Evolutionary conservation across 2,113 vertebrate species (phyloP).

Genomic region (Zootoca vivipara): DNA sequence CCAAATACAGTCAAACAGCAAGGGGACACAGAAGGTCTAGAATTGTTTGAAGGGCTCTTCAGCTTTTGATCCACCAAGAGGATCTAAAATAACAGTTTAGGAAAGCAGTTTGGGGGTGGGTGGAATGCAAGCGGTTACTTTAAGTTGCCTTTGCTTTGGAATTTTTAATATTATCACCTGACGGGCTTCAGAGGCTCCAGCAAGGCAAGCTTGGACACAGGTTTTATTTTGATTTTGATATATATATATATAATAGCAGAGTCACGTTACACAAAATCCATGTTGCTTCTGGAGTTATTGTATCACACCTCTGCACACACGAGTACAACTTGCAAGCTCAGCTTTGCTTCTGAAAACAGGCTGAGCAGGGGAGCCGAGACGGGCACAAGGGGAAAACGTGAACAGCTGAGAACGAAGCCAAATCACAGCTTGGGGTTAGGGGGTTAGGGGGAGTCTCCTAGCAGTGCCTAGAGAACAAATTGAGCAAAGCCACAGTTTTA

Average conservation of each 20-base stretch:
- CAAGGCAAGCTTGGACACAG: slow-evolving; percentile 23
- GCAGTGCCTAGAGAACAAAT: neutral
- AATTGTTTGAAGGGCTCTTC: neutral
- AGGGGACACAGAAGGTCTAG: neutral
- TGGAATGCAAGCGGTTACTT: neutral
- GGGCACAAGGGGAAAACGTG: neutral
- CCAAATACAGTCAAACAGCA: fast-evolving
- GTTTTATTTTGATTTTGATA: neutral
- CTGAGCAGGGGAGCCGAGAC: neutral
- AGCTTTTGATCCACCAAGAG: neutral
- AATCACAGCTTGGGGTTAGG: neutral
- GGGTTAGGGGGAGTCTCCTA: neutral
- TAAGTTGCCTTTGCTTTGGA: neutral
- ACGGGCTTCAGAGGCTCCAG: neutral
- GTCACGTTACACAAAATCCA: slow-evolving; percentile 11
- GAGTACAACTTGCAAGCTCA: neutral
- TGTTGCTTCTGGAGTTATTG: neutral
- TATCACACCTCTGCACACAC: neutral
- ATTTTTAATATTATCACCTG: neutral
- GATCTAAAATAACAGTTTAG: neutral
- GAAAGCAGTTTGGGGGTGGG: neutral
- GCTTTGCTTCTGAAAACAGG: neutral
- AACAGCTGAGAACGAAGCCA: neutral
- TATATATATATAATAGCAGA: neutral
- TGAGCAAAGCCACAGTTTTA: neutral